phyloP scores from a whole-genome alignment of 53 echinoderm and acorn worm genomes.

The Crossaster papposus region DNA sequence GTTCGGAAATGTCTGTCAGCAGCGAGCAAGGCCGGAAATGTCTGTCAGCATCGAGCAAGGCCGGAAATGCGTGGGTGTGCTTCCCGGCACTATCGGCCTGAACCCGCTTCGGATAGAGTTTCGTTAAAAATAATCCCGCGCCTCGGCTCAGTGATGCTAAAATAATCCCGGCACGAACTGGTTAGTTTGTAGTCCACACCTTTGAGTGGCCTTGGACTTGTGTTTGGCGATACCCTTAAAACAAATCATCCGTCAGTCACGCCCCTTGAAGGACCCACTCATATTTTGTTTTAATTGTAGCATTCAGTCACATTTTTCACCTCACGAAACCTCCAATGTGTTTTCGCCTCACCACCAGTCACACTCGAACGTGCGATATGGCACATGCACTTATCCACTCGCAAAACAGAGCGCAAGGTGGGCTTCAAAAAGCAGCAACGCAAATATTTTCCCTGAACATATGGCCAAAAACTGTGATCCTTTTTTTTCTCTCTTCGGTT shows the following conservation, averaged over 20 bases:
- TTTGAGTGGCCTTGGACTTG: too few species aligned
- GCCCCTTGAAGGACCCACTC: neutral
- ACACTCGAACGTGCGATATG: constrained; percentile 23
- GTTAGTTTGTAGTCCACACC: neutral
- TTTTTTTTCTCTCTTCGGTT: neutral
- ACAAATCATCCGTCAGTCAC: neutral
- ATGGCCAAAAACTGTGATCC: constrained; percentile 11
- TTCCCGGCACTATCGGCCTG: too few species aligned
- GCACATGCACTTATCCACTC: neutral
- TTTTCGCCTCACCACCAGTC: neutral
- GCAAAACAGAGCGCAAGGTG: neutral
- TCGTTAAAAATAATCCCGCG: too few species aligned
- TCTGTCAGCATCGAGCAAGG: too few species aligned
- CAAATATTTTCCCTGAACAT: constrained; percentile 36
- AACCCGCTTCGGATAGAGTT: too few species aligned
- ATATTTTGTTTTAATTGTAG: neutral
- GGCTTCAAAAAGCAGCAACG: constrained; percentile 43
- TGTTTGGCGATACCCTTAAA: neutral
- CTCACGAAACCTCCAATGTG: neutral
- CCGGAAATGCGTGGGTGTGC: too few species aligned
- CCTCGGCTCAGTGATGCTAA: too few species aligned
- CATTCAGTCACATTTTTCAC: neutral
- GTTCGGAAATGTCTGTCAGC: too few species aligned
- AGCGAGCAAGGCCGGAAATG: too few species aligned
- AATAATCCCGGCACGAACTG: too few species aligned